Evolutionary conservation across 2,113 vertebrate species (phyloP), one percentile per base, ranked within the genome.

Genomic region (Orthonyx spaldingii): DNA sequence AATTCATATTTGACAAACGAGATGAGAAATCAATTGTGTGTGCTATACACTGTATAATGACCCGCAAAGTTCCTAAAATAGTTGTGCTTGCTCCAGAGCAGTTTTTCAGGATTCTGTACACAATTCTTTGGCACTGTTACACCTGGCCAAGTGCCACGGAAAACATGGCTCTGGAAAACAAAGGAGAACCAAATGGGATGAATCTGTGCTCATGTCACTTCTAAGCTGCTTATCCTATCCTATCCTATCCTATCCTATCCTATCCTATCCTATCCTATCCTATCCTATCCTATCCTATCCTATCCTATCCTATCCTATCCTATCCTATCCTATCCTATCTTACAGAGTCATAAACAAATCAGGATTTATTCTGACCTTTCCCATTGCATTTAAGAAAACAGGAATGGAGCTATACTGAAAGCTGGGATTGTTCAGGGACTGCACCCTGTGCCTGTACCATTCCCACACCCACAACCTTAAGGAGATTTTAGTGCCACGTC

Each of bases 21-120:
- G 87, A 96, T 13, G 37, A 93, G 82, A 80, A 93, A 96, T 95
- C 93, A 61, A 88, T 93, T 55, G 18, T 23, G 42, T 61, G 75
- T 57, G 22, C 50, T 57, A 50, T 66, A 42, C 32, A 65, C 42
- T 63, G 28, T 69, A 94, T 69, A 93, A 95, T 72, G 81, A 89
- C 82, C 81, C 24, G 14, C 41, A 57, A 79, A 94, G 75, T 72
- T 85, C 90, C 78, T 72, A 66, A 90, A 88, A 90, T 64, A 93
- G 75, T 61, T 28, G 4, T 65, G 56, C 37, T 78, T 56, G 32
- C 74, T 87, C 60, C 66, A 72, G 57, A 88, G 70, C 28, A 90
- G 42, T 42, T 33, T 60, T 37, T 79, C 71, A 57, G 78, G 22
- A 32, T 71, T 86, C 10, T 3, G 32, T 53, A 39, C 30, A 64